Conservation (phyloP, 2,797 vertebrate genomes). For the Rhinogobio ventralis region DNA sequence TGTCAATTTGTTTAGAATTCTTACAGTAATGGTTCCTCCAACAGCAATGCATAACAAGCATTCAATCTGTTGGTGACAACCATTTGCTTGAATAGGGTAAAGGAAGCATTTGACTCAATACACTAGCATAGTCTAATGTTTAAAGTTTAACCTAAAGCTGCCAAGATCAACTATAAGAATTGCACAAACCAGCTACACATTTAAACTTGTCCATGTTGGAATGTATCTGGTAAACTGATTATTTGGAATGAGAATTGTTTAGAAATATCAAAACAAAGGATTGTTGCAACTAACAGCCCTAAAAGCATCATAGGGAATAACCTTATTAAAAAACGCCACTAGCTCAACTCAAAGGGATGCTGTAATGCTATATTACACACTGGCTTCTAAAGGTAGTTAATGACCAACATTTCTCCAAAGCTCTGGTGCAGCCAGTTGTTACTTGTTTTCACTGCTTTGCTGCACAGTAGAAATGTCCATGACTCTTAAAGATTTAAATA, state of each 20-base stretch:
- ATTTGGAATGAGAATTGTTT: neutral
- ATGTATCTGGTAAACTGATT: neutral
- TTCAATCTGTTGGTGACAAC: neutral
- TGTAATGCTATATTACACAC: neutral
- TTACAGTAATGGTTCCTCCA: neutral
- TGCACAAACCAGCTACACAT: neutral
- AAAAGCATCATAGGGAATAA: neutral
- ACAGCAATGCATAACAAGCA: neutral
- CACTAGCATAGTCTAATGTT: neutral
- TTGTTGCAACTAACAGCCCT: neutral
- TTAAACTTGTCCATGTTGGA: neutral
- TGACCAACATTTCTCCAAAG: neutral
- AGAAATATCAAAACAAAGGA: neutral
- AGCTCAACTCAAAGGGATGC: neutral
- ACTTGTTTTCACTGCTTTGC: neutral
- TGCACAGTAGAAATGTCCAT: neutral
- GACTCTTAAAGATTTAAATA: no score
- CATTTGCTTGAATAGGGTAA: neutral
- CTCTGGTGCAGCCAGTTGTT: neutral
- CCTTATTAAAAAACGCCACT: neutral
- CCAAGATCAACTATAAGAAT: neutral
- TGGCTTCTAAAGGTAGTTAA: neutral
- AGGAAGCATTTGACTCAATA: neutral
- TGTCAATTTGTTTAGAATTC: neutral
- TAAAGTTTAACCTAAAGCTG: neutral